phyloP scores from a whole-genome alignment of 2,113 vertebrate genomes.

The Ammodytes dubius region DNA sequence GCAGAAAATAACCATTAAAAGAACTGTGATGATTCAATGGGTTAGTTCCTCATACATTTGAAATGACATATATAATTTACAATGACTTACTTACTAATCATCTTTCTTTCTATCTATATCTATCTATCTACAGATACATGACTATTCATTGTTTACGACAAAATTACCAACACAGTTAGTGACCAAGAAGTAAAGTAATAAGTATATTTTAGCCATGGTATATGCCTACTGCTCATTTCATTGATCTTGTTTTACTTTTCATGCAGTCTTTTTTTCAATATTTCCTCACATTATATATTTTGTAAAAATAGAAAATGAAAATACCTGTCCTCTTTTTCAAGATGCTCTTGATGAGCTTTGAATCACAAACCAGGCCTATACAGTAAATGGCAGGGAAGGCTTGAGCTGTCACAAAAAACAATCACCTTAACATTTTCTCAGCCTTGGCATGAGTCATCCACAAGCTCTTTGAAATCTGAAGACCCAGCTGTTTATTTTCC shows the following conservation, averaged over 20 bases:
- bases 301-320: not conserved
- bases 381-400: not conserved
- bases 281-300: too few relatives aligned
- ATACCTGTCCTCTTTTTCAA: not conserved
- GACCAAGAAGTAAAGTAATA: not conserved
- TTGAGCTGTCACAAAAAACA: conserved; percentile 23
- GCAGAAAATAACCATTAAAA: not conserved
- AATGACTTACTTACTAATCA: too few relatives aligned
- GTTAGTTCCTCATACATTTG: not conserved
- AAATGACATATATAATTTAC: not conserved
- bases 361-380: conserved; percentile 8
- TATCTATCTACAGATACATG: too few relatives aligned
- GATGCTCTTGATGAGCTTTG: too few relatives aligned
- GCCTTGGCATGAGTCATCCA: conserved; percentile 25
- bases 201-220: not conserved
- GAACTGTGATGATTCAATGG: not conserved
- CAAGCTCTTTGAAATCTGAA: conserved; percentile 45
- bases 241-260: too few relatives aligned
- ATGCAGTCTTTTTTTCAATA: too few relatives aligned
- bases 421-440: conserved; percentile 31
- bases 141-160: not conserved
- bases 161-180: not conserved
- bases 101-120: too few relatives aligned
- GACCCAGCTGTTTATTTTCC: conserved; percentile 50
- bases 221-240: not conserved